These are phyloP conservation scores for Chascanopsetta lugubris DNA, from an alignment of 2,113 vertebrate species.

Conservation along the genomic window DNA sequence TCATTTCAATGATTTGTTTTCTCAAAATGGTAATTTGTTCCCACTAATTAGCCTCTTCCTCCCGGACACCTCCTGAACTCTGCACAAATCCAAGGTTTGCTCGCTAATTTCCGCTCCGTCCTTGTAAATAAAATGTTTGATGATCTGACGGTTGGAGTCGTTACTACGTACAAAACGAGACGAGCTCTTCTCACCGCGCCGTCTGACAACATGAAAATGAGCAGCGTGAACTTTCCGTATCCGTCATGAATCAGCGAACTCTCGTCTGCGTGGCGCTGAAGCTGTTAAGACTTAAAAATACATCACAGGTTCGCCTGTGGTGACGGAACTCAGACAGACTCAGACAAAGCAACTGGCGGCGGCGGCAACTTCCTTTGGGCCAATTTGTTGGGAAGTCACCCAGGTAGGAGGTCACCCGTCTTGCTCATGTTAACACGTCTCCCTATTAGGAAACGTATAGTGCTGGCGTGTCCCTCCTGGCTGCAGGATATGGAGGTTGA, in stretches of 20 bases:
- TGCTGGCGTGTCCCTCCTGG: neutral
- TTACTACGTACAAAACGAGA: neutral
- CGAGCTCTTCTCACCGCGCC: neutral
- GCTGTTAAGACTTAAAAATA: slow-evolving; percentile 49
- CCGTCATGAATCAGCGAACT: slow-evolving; percentile 27
- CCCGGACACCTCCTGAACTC: too few relatives aligned
- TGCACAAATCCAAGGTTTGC: too few relatives aligned
- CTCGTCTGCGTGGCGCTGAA: neutral
- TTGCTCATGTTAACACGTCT: slow-evolving; percentile 29
- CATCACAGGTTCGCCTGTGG: slow-evolving; percentile 31
- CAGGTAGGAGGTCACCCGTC: slow-evolving; percentile 53
- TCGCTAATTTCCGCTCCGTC: neutral
- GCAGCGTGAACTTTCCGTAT: slow-evolving; percentile 15
- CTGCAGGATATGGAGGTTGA: neutral
- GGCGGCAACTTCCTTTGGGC: slow-evolving; percentile 23
- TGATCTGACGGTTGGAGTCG: neutral
- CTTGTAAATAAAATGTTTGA: neutral
- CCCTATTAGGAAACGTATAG: slow-evolving; percentile 27
- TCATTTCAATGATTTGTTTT: neutral
- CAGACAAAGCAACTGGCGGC: slow-evolving; percentile 34
- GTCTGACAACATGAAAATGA: slow-evolving; percentile 17
- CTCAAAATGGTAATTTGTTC: neutral
- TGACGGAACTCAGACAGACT: slow-evolving; percentile 26
- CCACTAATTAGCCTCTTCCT: neutral
- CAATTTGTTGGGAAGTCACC: slow-evolving; percentile 44